phyloP scores from a whole-genome alignment of 2,888 invertebrate species.

The Drosophila siamana region DNA sequence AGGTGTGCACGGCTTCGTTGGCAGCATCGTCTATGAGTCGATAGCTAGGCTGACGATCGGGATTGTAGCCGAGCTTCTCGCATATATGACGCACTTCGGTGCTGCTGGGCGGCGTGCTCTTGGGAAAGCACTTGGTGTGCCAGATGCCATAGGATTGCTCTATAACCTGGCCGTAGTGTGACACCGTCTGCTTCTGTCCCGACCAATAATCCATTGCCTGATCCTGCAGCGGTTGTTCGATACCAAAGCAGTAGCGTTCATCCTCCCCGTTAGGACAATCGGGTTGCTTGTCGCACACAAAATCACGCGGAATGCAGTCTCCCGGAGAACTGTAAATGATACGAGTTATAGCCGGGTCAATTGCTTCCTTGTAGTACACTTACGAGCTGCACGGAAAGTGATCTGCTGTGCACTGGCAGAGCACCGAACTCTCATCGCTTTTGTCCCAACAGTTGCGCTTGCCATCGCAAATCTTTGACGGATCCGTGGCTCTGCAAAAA shows the following conservation, averaged over 20 bases:
- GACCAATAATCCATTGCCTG: conserved; percentile 32
- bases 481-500: conserved; percentile 87
- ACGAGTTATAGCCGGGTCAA: not conserved
- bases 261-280: conserved; percentile 92
- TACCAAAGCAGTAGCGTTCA: conserved; percentile 88
- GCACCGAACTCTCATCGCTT: conserved; percentile 90
- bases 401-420: conserved; percentile 88
- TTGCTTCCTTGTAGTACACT: conserved; percentile 42
- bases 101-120: conserved; percentile 85
- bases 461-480: conserved; percentile 91
- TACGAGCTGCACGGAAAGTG: conserved; percentile 87
- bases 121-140: conserved; percentile 90
- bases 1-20: conserved; percentile 72
- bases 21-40: conserved; percentile 81
- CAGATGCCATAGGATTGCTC: conserved; percentile 89
- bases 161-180: conserved; percentile 89
- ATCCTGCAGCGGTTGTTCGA: conserved; percentile 83
- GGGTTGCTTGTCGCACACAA: conserved; percentile 90
- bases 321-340: conserved; percentile 79
- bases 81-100: conserved; percentile 87
- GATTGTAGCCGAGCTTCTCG: conserved; percentile 87
- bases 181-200: conserved; percentile 27
- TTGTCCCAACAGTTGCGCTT: conserved; percentile 91
- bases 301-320: conserved; percentile 89
- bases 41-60: conserved; percentile 84